Evolutionary conservation across 2,797 vertebrate genomes (phyloP).

Genomic region (Lemur catta): DNA sequence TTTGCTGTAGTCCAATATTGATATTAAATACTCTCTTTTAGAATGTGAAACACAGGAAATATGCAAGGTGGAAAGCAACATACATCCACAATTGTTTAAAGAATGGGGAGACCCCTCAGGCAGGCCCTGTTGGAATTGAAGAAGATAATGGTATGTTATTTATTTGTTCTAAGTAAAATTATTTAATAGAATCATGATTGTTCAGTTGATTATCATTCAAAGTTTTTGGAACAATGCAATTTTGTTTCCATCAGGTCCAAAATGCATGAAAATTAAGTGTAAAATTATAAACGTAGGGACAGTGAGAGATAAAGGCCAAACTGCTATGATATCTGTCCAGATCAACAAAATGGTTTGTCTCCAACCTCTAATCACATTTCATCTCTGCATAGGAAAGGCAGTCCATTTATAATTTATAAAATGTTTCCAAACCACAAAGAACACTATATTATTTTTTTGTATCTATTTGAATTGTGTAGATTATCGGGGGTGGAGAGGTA

Average conservation of each 20-base stretch:
- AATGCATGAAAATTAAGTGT: background rate
- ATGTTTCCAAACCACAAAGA: background rate
- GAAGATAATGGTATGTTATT: conserved; percentile 83
- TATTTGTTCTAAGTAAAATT: conserved; percentile 33
- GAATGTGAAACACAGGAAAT: conserved; percentile 97
- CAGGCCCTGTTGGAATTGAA: conserved; percentile 93
- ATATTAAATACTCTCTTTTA: conserved; percentile 76
- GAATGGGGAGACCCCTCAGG: conserved; percentile 93
- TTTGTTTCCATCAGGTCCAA: background rate
- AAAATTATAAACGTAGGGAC: background rate
- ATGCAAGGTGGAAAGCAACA: conserved; percentile 97
- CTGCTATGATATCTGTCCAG: background rate
- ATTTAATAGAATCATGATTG: background rate
- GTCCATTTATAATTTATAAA: conserved; percentile 10
- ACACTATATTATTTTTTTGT: background rate
- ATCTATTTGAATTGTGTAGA: background rate
- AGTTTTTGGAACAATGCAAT: background rate
- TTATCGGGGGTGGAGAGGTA: fast-evolving
- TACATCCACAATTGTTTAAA: conserved; percentile 99
- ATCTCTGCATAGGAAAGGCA: background rate
- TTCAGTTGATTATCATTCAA: background rate
- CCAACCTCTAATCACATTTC: background rate
- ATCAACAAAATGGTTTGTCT: background rate
- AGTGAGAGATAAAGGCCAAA: background rate
- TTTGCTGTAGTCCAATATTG: background rate